Evolutionary conservation across 2,113 vertebrate species (phyloP), one percentile per base, ranked within the genome.

Genomic region (Collichthys lucidus): DNA sequence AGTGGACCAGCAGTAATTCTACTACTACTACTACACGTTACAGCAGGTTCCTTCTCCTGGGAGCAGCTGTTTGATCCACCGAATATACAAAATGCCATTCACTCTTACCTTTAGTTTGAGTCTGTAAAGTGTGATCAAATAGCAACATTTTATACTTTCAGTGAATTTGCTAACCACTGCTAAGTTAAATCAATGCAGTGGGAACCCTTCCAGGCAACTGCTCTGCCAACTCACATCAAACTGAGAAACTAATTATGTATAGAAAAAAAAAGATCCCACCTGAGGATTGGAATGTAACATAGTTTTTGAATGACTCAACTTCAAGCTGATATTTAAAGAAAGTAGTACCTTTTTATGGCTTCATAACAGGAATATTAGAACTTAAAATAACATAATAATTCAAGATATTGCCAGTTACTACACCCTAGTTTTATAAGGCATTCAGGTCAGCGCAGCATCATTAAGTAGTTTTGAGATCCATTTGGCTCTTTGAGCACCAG

Each of bases 201-300:
- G 79, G 66, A 84, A 73, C 12, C 17, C 11, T 60, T 74, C 31
- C 22, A 53, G 66, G 2, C 0, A 0, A 12, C 42, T 22, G 26
- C 59, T 35, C 47, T 62, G 65, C 42, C 62, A 64, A 49, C 50
- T 74, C 47, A 17, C 44, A 59, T 82, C 71, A 44, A 19, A 70
- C 60, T 59, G 40, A 84, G n/a, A 20, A 10, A 26, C 52, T 62
- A 62, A 74, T 86, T 77, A 74, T 20, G 7, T 35, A 31, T 77
- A 74, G 17, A 50, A 67, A 31, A 35, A 50, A 71, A 31, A 44
- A 67, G 80, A 61, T 44, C 16, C 11, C 62, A 68, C 47, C 78
- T 61, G 50, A 35, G 46, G 52, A 84, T 10, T 42, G 50, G 35
- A 22, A 55, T 24, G 26, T 20, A 44, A 24, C 5, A 29, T 14